phyloP scores from a whole-genome alignment of 2,888 invertebrate species.

The Ochlodes sylvanus region DNA sequence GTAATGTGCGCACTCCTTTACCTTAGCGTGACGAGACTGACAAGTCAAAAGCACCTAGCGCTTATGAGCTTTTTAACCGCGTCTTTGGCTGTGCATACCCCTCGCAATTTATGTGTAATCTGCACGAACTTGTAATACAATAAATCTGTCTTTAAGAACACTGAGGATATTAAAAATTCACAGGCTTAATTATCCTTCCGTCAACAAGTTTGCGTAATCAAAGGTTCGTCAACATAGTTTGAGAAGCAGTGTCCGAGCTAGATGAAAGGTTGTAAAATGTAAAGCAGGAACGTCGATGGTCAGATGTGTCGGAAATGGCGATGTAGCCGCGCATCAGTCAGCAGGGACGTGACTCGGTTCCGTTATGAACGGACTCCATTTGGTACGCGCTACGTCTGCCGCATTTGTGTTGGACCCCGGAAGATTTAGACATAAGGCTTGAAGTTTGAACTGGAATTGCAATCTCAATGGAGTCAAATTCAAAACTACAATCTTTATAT shows the following conservation, averaged over 20 bases:
- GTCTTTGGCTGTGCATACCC: no score
- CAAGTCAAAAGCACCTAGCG: background rate
- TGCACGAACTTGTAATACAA: no score
- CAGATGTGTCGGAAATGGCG: conserved; percentile 48
- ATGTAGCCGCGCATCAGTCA: conserved; percentile 33
- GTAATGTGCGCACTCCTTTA: no score
- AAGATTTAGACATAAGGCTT: background rate
- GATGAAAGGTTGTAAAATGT: conserved; percentile 58
- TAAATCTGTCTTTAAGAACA: no score
- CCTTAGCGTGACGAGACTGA: background rate
- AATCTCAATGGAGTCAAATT: no score
- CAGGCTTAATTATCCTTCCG: no score
- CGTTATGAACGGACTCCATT: background rate
- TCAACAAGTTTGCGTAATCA: no score
- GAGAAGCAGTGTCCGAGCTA: conserved; percentile 47
- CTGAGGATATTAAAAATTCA: no score
- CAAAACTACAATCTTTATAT: background rate
- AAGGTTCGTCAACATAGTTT: background rate
- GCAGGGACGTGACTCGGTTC: conserved; percentile 41
- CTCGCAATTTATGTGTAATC: no score
- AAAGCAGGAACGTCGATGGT: conserved; percentile 43
- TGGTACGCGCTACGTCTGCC: conserved; percentile 1
- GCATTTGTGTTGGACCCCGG: background rate
- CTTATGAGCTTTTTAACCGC: background rate
- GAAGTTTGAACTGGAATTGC: background rate